These are phyloP conservation scores for Alauda arvensis DNA, from an alignment of 2,797 vertebrate species.

Conservation along the genomic window DNA sequence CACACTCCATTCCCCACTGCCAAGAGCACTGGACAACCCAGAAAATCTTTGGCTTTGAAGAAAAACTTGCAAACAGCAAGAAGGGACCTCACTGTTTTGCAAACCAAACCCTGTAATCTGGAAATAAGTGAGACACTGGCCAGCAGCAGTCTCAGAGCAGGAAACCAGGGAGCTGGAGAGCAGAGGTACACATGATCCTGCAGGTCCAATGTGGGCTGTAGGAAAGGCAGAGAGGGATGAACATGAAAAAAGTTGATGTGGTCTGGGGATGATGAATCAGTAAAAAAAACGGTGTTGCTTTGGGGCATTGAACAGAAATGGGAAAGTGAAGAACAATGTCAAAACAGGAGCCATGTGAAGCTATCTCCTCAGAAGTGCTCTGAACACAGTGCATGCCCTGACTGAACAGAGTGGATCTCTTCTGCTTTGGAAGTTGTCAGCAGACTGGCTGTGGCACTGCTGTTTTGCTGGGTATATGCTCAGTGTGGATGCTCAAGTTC, in stretches of 20 bases:
- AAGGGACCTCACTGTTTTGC: not conserved
- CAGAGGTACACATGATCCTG: not conserved
- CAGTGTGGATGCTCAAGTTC: not conserved
- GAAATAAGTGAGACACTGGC: not conserved
- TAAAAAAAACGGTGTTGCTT: not conserved
- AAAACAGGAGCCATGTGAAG: not conserved
- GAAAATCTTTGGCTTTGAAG: not conserved
- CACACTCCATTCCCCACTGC: not conserved
- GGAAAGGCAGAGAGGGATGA: not conserved
- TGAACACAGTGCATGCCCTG: not conserved
- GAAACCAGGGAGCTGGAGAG: not conserved
- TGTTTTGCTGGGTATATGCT: not conserved
- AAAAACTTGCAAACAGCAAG: not conserved
- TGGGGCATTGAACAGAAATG: not conserved
- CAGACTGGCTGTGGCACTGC: not conserved
- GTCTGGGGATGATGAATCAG: not conserved
- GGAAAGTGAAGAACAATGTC: not conserved
- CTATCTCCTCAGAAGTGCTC: not conserved
- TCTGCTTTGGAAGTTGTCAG: not conserved
- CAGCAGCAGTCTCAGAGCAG: not conserved
- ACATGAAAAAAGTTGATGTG: not conserved
- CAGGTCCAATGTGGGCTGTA: not conserved
- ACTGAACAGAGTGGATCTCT: not conserved
- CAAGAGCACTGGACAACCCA: not conserved
- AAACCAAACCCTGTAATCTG: not conserved